Evolutionary conservation across 37 sponge, comb jelly and placozoan genomes (phyloP).

Genomic region (Aphrocallistes beatrix): DNA sequence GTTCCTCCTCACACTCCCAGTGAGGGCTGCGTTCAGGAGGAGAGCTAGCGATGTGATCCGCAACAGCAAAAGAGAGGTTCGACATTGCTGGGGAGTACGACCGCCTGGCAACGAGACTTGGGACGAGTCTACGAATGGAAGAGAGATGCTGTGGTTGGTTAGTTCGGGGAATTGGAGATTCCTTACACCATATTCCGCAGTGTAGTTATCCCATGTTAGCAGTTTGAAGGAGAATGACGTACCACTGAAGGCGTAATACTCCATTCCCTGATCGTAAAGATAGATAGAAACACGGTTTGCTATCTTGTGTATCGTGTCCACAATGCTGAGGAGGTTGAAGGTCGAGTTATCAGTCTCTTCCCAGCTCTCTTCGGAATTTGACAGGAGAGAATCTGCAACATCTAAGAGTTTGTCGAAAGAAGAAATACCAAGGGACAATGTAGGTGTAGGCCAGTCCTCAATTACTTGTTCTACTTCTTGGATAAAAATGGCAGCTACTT

Average conservation of each 20-base stretch:
- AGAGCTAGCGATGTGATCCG: background rate
- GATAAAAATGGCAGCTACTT: background rate
- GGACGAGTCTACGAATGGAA: background rate
- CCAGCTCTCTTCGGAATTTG: slow-evolving; percentile 4
- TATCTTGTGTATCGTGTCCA: background rate
- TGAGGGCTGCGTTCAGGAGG: background rate
- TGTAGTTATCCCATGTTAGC: background rate
- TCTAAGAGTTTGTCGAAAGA: background rate
- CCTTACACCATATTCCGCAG: background rate
- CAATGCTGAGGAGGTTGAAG: background rate
- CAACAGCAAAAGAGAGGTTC: background rate
- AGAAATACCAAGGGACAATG: background rate
- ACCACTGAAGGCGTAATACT: background rate
- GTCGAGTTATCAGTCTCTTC: slow-evolving; percentile 5
- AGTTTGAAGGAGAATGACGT: background rate
- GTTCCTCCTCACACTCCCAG: background rate
- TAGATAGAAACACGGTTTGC: background rate
- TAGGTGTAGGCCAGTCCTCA: background rate
- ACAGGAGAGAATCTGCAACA: background rate
- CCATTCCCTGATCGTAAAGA: background rate
- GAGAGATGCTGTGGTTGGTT: background rate
- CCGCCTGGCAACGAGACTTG: background rate
- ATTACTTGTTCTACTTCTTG: background rate
- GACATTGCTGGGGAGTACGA: background rate
- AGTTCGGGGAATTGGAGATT: background rate